A percentile compares a stretch with the other conserved stretches of the same genome.
Conservation (phyloP, 1,140 invertebrate species). For the Cardiocondyla obscurior region DNA sequence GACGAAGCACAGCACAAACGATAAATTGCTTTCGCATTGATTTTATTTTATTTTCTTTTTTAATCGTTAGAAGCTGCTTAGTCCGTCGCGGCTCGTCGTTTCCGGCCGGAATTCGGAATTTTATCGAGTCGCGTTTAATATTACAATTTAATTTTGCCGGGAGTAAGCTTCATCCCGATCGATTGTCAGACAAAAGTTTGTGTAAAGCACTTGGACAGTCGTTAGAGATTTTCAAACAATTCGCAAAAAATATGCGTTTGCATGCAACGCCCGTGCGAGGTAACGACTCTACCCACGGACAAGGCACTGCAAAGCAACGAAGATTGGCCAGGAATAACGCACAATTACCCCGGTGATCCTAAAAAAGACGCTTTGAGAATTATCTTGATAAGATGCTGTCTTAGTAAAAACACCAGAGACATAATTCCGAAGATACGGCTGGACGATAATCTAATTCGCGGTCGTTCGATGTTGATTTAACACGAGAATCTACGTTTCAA, state of each 20-base stretch:
- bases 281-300: not conserved
- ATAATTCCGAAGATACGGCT: not conserved
- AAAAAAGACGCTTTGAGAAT: not conserved
- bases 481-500: not conserved
- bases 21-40: conserved; percentile 29
- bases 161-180: conserved; percentile 18
- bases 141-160: conserved; percentile 38
- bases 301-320: conserved; percentile 51
- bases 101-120: not conserved
- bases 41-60: too few relatives aligned
- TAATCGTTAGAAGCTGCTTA: not conserved
- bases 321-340: conserved; percentile 1
- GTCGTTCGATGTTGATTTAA: not conserved
- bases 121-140: conserved; percentile 36
- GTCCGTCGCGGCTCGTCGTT: not conserved
- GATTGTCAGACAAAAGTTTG: conserved; percentile 73
- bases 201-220: conserved; percentile 75
- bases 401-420: not conserved
- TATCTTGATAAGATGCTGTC: not conserved
- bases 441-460: not conserved
- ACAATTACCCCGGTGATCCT: too few relatives aligned
- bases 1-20: conserved; percentile 29
- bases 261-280: conserved; percentile 6
- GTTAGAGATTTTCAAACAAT: conserved; percentile 2
- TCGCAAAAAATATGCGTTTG: conserved; percentile 1